A percentile compares a stretch with the other conserved stretches of the same genome.
phyloP scores from a whole-genome alignment of 2,113 vertebrate genomes.

The Terrapene triunguis region DNA sequence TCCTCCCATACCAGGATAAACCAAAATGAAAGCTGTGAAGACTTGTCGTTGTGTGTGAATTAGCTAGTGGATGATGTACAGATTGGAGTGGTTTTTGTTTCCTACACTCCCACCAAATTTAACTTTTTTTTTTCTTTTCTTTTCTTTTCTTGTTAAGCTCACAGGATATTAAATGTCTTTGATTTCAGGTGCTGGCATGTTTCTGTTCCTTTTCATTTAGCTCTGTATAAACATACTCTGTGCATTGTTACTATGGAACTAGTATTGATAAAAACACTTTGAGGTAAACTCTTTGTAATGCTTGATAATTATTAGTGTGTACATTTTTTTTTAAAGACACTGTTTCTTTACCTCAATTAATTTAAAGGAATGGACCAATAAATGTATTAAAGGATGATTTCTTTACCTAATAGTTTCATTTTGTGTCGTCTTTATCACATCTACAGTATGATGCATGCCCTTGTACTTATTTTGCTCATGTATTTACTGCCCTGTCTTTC shows the following conservation, averaged over 20 bases:
- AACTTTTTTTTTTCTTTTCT: not conserved
- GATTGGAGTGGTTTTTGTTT: constrained; percentile 61
- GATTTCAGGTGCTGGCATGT: constrained; percentile 79
- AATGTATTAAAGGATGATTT: constrained; percentile 78
- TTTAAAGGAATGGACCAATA: constrained; percentile 91
- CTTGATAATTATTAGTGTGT: constrained; percentile 82
- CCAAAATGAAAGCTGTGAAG: constrained; percentile 74
- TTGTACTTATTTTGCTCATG: constrained; percentile 7
- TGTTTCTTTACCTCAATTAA: constrained; percentile 88
- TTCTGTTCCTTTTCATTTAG: constrained; percentile 70
- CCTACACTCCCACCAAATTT: constrained; percentile 57
- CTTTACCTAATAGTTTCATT: constrained; percentile 53
- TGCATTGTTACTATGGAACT: constrained; percentile 85
- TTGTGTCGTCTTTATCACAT: not conserved
- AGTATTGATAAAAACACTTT: constrained; percentile 75
- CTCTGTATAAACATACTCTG: constrained; percentile 73
- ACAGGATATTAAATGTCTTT: constrained; percentile 68
- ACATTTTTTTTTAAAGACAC: constrained; percentile 81
- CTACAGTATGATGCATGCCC: not conserved
- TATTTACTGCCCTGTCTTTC: not conserved
- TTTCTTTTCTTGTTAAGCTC: constrained; percentile 45
- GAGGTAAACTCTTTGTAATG: constrained; percentile 82
- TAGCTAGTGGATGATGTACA: constrained; percentile 35
- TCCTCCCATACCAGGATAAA: constrained; percentile 45
- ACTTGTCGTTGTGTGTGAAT: constrained; percentile 26